Evolutionary conservation across 2,888 invertebrate species (phyloP), one percentile per base, ranked within the genome.

Genomic region (Calliphora vomitoria): DNA sequence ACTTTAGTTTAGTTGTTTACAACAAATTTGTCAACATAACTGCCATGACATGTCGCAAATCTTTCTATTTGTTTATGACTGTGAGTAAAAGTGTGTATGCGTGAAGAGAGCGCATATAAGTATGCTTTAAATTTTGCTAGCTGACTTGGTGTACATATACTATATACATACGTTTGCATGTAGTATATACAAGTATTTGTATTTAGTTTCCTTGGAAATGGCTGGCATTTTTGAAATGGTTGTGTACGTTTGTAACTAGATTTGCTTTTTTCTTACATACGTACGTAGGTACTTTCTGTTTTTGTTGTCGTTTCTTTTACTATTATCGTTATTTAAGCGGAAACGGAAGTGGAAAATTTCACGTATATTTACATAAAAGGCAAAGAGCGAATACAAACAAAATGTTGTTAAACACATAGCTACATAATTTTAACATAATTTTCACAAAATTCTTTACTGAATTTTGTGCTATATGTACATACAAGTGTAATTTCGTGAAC

Each of bases 21-120:
- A 82, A 82, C 79, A 85, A 85, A 87, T 87, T 87, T 85, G 82
- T 85, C 87, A 87, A 85, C 82, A 79, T 58, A 85, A 76, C 69
- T 82, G 78, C 55, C 71, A 81, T 84, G 82, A 85, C 68, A 85
- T 82, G 74, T 79, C 50, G 66, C 74, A 80, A 85, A 80, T 75
- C 80, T 62, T 80, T 74, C 11, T 50, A 53, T 75, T 82, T 69
- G 60, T 60, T 76, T 76, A 71, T 53, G 66, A 66, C 66, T 44
- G 44, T 47, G 15, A 25, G 25, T 18, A 58, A 0, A 25, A 25
- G 20, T 69, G 60, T 62, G 50, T 35, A 31, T 8, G 25, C 25
- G 1, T 38, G 5, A 10, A 38, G 25, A 18, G 31, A 10, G 18
- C 62, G 38, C 62, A 47, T 69, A 47, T 47, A 72, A 66, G 53